Base-by-base conservation (phyloP, 2,113 vertebrate species). In the Alces alces region DNA sequence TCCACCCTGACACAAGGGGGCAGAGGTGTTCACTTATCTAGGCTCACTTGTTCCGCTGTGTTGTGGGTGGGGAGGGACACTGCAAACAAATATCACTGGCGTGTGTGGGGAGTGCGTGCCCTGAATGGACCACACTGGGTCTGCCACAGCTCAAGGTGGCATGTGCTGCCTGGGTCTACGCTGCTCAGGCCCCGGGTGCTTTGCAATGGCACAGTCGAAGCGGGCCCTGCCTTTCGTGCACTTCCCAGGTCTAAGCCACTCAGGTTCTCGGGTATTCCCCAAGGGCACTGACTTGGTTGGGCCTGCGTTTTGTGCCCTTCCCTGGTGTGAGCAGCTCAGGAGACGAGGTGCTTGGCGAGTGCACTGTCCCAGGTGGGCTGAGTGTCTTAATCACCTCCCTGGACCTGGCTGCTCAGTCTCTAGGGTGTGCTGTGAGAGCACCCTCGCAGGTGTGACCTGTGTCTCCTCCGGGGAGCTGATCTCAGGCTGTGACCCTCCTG, bases 331-430 rank as follows among this genome's bases (percentile, higher is more conserved):
- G 64, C 64, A 70, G n/a, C n/a, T 70, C n/a, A 36, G n/a, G 64
- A 36, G 64, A 36, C n/a, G 19, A 70, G n/a, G 64, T 70, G 64
- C 64, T 70, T 70, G 64, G 64, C 0, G 9, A 70, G 4, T 36
- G 17, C 64, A 21, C 36, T 70, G 64, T 36, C 64, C 64, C n/a
- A 70, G 64, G n/a, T 21, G n/a, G n/a, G 17, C 17, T 36, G 17
- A 21, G 33, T 70, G 64, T 70, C 17, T 70, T 36, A 36, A 36
- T 36, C 17, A 36, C 4, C 64, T 70, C n/a, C 4, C n/a, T 70
- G 64, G n/a, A 11, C 33, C 64, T 8, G 0, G n/a, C n/a, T 0
- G 1, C 17, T 70, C 64, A 21, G 17, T 36, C 36, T 70, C n/a
- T n/a, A 33, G 11, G 64, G n/a, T 36, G 8, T 21, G 64, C n/a